Evolutionary conservation across 2,113 vertebrate species (phyloP), one percentile per base, ranked within the genome.

Genomic region (Sciurus niger): DNA sequence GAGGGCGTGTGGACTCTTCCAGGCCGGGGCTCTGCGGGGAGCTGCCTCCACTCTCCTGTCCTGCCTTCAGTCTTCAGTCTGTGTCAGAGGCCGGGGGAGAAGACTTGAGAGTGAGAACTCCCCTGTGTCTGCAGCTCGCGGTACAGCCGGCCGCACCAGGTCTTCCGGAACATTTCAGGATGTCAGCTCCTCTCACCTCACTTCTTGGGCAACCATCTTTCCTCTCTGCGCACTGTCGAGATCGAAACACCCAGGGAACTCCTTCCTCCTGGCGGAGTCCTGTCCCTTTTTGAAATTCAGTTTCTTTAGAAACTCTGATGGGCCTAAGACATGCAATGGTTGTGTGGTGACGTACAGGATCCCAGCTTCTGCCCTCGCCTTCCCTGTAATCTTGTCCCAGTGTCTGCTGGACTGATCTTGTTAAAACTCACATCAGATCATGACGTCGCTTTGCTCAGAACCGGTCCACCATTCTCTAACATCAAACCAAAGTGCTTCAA

Each of bases 351-450:
- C 9, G 1, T 28, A 8, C 8, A 84, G 43, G 76, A n/a, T 72
- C 18, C 34, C 53, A 37, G 51, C 46, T 70, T 76, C 46, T 65
- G 10, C 14, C 8, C 30, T 73, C 37, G 10, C 5, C 65, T 95
- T n/a, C 53, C 46, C 34, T 7, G n/a, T 8, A 22, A 11, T 32
- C 34, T 53, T 78, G 85, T 85, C 68, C 58, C 7, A 60, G 18
- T 17, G 46, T 34, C 7, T 34, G 24, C 72, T 43, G 32, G 85
- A 80, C 18, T 6, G 22, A 72, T 76, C n/a, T 53, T 90, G 68
- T 92, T 22, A 89, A 91, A 86, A 83, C 25, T 70, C 65, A 63
- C 76, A 76, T 90, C 51, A 97, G 58, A 90, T 76, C 77, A 34
- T 43, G 82, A 55, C 25, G 18, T 43, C 63, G 76, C 30, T 83